Evolutionary conservation across 2,888 invertebrate species (phyloP).

Genomic region (Baccha elongata): DNA sequence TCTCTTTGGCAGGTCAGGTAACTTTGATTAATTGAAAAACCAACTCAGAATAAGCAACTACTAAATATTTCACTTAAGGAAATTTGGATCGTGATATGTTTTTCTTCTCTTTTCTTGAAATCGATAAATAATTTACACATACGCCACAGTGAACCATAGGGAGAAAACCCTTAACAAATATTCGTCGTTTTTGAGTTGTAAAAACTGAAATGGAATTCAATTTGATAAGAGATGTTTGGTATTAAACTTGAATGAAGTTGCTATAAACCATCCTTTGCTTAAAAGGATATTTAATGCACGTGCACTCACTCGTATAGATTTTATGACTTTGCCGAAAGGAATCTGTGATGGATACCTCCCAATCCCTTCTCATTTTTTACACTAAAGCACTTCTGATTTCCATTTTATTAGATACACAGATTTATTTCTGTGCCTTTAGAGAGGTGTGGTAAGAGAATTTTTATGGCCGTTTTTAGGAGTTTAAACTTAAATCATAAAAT

Average conservation of each 20-base stretch:
- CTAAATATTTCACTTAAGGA: conserved; percentile 68
- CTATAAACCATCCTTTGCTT: conserved; percentile 63
- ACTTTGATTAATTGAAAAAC: conserved; percentile 69
- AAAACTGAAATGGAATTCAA: conserved; percentile 68
- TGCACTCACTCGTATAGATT: conserved; percentile 71
- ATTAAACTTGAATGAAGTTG: conserved; percentile 70
- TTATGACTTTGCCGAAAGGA: conserved; percentile 65
- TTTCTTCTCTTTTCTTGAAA: not conserved
- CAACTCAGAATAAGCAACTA: conserved; percentile 38
- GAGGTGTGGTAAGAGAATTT: not conserved
- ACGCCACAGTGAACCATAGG: conserved; percentile 28
- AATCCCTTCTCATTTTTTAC: not conserved
- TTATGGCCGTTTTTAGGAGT: conserved; percentile 44
- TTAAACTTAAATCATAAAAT: conserved; percentile 73
- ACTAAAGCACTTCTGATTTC: conserved; percentile 63
- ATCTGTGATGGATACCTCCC: conserved; percentile 21
- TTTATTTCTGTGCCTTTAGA: conserved; percentile 62
- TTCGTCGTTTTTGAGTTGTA: conserved; percentile 43
- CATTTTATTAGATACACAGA: conserved; percentile 73
- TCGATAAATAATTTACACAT: not conserved
- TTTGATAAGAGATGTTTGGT: conserved; percentile 62
- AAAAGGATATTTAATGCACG: conserved; percentile 72
- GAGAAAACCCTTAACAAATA: conserved; percentile 20
- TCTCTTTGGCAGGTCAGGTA: conserved; percentile 4
- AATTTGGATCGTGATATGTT: conserved; percentile 48